Evolutionary conservation across 2,888 invertebrate species (phyloP).

Genomic region (Agrochola lota): DNA sequence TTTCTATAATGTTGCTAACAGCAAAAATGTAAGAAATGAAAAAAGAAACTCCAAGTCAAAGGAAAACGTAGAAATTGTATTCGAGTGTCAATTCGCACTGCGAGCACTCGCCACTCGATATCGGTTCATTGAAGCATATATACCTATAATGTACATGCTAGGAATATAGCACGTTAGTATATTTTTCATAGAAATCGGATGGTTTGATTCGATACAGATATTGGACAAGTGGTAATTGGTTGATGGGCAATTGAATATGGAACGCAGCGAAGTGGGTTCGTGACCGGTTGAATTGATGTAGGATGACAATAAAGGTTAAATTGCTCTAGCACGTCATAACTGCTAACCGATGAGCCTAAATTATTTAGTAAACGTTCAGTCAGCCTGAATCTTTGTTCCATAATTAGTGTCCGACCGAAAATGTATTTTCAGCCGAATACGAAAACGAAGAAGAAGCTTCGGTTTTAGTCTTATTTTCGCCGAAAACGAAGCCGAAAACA

Average conservation of each 20-base stretch:
- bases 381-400: not conserved
- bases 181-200: conserved; percentile 1
- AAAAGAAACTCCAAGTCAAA: conserved; percentile 19
- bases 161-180: not conserved
- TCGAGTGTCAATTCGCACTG: conserved; percentile 34
- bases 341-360: not conserved
- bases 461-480: no score
- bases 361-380: not conserved
- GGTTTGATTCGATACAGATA: conserved; percentile 35
- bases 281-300: not conserved
- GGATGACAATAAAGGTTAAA: not conserved
- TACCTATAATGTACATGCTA: not conserved
- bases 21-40: not conserved
- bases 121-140: conserved; percentile 15
- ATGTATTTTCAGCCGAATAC: no score
- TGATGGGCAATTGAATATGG: conserved; percentile 1
- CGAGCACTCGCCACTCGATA: conserved; percentile 28
- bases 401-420: no score
- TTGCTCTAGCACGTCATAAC: not conserved
- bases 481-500: no score
- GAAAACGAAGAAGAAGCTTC: no score
- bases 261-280: not conserved
- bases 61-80: conserved; percentile 26
- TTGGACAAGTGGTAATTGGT: conserved; percentile 5
- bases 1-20: not conserved